phyloP scores from a whole-genome alignment of 2,113 vertebrate species.

The Notothenia coriiceps region DNA sequence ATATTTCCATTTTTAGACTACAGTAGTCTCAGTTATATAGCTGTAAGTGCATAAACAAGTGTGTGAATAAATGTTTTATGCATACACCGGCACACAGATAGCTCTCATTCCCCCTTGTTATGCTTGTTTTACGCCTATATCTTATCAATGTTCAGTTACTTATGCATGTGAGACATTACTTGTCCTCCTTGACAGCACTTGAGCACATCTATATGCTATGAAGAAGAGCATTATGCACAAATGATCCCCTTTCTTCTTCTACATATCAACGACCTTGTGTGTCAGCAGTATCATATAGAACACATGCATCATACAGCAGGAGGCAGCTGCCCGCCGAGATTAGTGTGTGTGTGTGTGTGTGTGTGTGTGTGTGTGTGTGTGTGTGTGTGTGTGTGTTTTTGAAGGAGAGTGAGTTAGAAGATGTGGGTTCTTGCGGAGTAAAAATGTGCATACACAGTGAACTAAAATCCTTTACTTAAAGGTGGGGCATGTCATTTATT shows the following conservation, averaged over 20 bases:
- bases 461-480: too few relatives aligned
- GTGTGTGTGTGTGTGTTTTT: background rate
- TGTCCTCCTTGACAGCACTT: background rate
- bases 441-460: background rate
- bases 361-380: too few relatives aligned
- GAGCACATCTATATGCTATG: background rate
- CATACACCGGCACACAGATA: background rate
- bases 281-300: conserved; percentile 42
- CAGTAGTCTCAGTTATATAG: background rate
- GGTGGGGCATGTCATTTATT: too few relatives aligned
- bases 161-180: conserved; percentile 2
- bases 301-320: conserved; percentile 50
- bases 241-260: conserved; percentile 22
- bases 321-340: conserved; percentile 9
- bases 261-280: conserved; percentile 58
- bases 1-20: conserved; percentile 23
- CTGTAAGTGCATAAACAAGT: conserved; percentile 6
- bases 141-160: background rate
- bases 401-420: conserved; percentile 4
- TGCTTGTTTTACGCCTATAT: background rate
- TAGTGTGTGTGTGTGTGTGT: background rate
- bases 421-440: conserved; percentile 4
- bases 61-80: conserved; percentile 18
- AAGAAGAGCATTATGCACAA: conserved; percentile 17
- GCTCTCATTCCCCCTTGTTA: conserved; percentile 8